A percentile compares a stretch with the other conserved stretches of the same genome.
phyloP scores from a whole-genome alignment of 1,140 invertebrate species.

The Listronotus bonariensis region DNA sequence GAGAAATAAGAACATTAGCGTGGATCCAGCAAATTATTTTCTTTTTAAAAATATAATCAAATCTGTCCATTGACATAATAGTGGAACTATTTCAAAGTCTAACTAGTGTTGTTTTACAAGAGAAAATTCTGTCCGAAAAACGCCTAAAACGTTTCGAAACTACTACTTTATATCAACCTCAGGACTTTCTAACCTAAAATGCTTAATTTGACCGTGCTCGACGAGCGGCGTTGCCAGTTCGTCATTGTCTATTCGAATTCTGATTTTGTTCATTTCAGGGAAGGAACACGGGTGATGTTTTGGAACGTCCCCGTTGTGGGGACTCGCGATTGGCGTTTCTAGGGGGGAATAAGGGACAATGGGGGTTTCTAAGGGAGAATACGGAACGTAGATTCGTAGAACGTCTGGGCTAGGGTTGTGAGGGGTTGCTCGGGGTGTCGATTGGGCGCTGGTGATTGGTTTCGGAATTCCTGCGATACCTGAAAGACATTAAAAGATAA shows the following conservation, averaged over 20 bases:
- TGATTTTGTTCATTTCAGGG: constrained; percentile 65
- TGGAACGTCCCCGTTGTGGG: constrained; percentile 63
- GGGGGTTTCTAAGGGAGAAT: constrained; percentile 58
- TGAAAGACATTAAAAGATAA: neutral
- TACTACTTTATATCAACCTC: constrained; percentile 48
- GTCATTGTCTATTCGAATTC: constrained; percentile 71
- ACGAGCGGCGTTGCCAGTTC: constrained; percentile 72
- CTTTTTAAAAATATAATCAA: too few species aligned
- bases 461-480: constrained; percentile 52
- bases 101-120: too few species aligned
- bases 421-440: constrained; percentile 67
- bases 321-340: constrained; percentile 58
- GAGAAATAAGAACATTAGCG: too few species aligned
- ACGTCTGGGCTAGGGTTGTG: constrained; percentile 67
- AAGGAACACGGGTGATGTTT: constrained; percentile 52
- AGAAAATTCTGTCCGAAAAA: too few species aligned
- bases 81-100: too few species aligned
- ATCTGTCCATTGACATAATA: too few species aligned
- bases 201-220: constrained; percentile 64
- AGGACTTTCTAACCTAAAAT: constrained; percentile 62
- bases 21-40: too few species aligned
- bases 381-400: constrained; percentile 77
- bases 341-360: constrained; percentile 67
- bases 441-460: constrained; percentile 58
- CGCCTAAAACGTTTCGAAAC: neutral